Conservation (phyloP, 2,113 vertebrate species). For the Phaethornis superciliosus region DNA sequence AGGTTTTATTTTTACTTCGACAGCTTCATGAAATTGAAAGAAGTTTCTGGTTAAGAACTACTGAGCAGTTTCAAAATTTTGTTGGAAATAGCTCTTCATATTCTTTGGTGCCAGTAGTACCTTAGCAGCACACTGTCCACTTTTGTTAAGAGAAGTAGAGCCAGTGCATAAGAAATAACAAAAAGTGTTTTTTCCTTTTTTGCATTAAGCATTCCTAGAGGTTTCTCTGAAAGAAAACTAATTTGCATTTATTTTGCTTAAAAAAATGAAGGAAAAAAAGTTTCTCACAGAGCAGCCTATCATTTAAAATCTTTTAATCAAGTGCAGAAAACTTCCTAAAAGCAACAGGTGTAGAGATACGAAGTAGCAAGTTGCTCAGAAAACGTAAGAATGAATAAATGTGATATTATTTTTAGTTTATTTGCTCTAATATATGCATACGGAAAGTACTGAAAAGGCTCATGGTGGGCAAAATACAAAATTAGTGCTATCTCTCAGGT, state of each 20-base stretch:
- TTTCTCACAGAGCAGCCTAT: neutral
- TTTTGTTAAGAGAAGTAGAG: neutral
- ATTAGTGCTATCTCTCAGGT: neutral
- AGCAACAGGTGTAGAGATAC: neutral
- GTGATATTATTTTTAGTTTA: neutral
- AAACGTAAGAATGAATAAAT: neutral
- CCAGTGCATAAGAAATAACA: neutral
- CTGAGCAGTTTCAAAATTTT: neutral
- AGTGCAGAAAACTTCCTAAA: neutral
- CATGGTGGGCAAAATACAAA: neutral
- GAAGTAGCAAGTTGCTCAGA: neutral
- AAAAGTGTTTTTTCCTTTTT: neutral
- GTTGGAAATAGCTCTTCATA: neutral
- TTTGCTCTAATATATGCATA: neutral
- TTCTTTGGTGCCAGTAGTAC: neutral
- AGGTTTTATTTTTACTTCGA: constrained; percentile 44
- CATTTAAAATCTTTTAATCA: neutral
- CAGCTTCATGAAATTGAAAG: constrained; percentile 17
- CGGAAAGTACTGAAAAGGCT: neutral
- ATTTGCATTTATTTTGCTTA: neutral
- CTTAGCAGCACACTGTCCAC: neutral
- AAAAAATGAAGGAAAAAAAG: neutral
- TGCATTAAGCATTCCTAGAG: neutral
- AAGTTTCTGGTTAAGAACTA: constrained; percentile 11
- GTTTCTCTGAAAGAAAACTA: neutral